These are phyloP conservation scores for Leptopilina clavipes DNA, from an alignment of 1,140 invertebrate genomes.

Conservation along the genomic window DNA sequence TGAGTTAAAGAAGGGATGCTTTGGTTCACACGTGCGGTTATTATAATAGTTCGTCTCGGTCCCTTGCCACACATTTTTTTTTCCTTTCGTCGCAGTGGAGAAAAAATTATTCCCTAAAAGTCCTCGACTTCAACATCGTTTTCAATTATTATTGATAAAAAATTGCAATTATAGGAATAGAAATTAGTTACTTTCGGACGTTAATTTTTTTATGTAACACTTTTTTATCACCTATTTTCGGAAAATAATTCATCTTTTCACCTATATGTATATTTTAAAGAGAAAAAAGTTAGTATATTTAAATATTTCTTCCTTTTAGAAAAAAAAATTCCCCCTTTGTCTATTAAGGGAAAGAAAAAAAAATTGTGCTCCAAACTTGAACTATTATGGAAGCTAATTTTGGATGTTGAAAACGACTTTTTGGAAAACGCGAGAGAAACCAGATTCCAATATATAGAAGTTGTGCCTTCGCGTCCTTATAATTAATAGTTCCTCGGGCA, in stretches of 20 bases:
- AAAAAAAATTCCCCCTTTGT: no score
- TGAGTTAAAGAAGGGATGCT: slow-evolving; percentile 2
- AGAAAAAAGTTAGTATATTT: no score
- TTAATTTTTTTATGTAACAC: no score
- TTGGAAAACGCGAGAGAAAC: slow-evolving; percentile 67
- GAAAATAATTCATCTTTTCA: no score
- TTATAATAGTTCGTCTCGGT: not conserved
- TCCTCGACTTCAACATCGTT: not conserved
- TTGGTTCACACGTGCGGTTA: slow-evolving; percentile 9
- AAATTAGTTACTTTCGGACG: no score
- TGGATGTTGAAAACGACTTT: slow-evolving; percentile 27
- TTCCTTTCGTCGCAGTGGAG: not conserved
- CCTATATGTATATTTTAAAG: no score
- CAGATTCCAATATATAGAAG: slow-evolving; percentile 60
- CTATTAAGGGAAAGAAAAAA: no score
- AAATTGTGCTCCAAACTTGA: not conserved
- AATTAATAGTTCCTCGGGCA: slow-evolving; percentile 69
- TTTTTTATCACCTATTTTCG: no score
- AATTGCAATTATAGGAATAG: no score
- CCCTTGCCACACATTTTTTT: not conserved
- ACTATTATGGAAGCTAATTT: not conserved
- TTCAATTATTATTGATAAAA: no score
- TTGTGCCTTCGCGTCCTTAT: slow-evolving; percentile 54
- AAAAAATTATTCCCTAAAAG: not conserved
- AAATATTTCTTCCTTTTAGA: no score